Conservation (phyloP, 2,888 invertebrate species). For the Axea sp. region DNA sequence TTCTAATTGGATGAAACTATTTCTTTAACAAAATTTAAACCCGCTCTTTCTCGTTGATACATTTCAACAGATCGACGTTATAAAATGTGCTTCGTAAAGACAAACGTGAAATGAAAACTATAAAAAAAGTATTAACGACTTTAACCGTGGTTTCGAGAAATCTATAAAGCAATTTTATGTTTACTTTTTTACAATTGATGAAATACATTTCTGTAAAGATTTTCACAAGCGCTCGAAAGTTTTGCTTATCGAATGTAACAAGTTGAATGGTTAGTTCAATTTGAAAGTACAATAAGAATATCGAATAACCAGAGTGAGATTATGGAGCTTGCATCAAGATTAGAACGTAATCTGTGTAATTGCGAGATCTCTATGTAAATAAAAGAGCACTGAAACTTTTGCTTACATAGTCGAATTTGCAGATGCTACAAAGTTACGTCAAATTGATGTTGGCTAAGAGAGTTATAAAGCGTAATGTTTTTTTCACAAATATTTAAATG, state of each 20-base stretch:
- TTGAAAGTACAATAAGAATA: conserved; percentile 7
- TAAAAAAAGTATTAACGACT: no score
- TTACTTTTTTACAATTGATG: no score
- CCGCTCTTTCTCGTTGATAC: no score
- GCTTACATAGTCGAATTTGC: conserved; percentile 3
- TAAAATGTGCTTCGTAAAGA: no score
- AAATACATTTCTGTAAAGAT: no score
- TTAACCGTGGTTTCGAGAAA: no score
- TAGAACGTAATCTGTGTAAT: conserved; percentile 18
- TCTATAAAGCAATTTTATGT: no score
- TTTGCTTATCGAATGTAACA: conserved; percentile 1
- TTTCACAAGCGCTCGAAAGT: no score
- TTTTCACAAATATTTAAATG: conserved; percentile 5
- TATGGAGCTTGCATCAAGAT: conserved; percentile 1
- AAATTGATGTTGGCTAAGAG: conserved; percentile 3
- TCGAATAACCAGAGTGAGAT: conserved; percentile 3
- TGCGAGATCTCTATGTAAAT: conserved; percentile 11
- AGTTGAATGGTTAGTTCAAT: neutral
- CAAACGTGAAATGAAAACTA: no score
- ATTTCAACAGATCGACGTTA: no score
- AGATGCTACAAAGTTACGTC: conserved; percentile 5
- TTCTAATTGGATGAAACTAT: no score
- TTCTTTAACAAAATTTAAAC: no score
- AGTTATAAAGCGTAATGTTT: conserved; percentile 1
- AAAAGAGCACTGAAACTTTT: conserved; percentile 8